Evolutionary conservation across 37 sponge, comb jelly and placozoan species (phyloP).

Genomic region (Cladorhizidae sp.): DNA sequence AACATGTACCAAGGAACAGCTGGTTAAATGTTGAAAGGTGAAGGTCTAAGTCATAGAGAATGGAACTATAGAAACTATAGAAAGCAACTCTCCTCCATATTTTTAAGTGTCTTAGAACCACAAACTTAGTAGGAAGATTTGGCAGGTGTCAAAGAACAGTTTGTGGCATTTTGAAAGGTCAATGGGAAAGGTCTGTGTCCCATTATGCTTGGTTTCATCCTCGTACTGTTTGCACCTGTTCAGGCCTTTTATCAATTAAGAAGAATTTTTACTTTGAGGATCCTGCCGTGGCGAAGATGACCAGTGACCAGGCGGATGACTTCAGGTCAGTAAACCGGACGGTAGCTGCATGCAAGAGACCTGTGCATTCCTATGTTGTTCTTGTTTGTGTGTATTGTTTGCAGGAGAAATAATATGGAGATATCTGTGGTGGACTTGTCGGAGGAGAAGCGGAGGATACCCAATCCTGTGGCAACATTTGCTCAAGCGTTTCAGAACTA

Average conservation of each 20-base stretch:
- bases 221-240: neutral
- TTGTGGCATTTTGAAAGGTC: no score
- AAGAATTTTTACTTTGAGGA: slow-evolving; percentile 84
- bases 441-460: slow-evolving; percentile 46
- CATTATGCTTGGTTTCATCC: neutral
- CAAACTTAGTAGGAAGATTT: no score
- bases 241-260: slow-evolving; percentile 62
- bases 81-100: no score
- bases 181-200: no score
- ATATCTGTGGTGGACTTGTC: slow-evolving; percentile 68
- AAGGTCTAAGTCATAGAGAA: no score
- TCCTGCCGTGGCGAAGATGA: slow-evolving; percentile 43
- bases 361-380: neutral
- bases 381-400: neutral
- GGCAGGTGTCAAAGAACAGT: no score
- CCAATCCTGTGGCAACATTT: slow-evolving; percentile 88
- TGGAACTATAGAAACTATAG: no score
- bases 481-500: slow-evolving; percentile 72
- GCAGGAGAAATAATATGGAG: slow-evolving; percentile 45
- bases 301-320: slow-evolving; percentile 34
- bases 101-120: no score
- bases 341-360: no score
- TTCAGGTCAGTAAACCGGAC: slow-evolving; percentile 43
- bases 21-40: no score
- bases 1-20: no score